A percentile compares a stretch with the other conserved stretches of the same genome.
Evolutionary conservation across 2,888 invertebrate genomes (phyloP).

Genomic region (Flexamia atlantica): DNA sequence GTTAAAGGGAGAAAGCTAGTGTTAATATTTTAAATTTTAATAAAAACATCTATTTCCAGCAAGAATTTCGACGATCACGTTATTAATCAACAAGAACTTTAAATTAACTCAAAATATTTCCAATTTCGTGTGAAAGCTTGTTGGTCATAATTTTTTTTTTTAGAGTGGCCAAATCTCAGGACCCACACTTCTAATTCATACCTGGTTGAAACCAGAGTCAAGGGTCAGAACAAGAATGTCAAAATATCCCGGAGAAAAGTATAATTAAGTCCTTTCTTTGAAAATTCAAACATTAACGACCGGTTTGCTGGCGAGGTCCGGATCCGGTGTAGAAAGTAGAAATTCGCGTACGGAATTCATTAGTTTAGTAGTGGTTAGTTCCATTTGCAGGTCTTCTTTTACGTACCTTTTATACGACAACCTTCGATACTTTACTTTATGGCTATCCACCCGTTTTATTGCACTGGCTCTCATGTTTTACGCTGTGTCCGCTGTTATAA

Average conservation of each 20-base stretch:
- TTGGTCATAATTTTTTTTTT: background rate
- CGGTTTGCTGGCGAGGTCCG: constrained; percentile 30
- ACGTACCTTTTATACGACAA: background rate
- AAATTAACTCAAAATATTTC: too few relatives aligned
- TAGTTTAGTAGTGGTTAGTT: constrained; percentile 24
- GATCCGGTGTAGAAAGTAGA: constrained; percentile 50
- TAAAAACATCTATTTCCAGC: too few relatives aligned
- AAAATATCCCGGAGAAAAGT: constrained; percentile 44
- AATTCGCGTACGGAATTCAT: constrained; percentile 55
- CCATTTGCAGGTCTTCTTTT: background rate
- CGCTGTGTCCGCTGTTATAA: too few relatives aligned
- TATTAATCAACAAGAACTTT: too few relatives aligned
- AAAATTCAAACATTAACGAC: constrained; percentile 44
- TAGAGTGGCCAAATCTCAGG: constrained; percentile 11
- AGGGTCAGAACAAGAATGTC: constrained; percentile 22
- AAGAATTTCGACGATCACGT: too few relatives aligned
- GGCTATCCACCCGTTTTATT: background rate
- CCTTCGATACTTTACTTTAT: background rate
- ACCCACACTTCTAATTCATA: constrained; percentile 34
- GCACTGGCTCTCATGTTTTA: background rate
- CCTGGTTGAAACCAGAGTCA: constrained; percentile 21
- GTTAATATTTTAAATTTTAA: too few relatives aligned
- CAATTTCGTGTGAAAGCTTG: background rate
- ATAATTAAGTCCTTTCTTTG: constrained; percentile 57
- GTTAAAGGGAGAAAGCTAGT: too few relatives aligned